Conservation (phyloP, 2,113 vertebrate genomes). For the Triplophysa tibetana region DNA sequence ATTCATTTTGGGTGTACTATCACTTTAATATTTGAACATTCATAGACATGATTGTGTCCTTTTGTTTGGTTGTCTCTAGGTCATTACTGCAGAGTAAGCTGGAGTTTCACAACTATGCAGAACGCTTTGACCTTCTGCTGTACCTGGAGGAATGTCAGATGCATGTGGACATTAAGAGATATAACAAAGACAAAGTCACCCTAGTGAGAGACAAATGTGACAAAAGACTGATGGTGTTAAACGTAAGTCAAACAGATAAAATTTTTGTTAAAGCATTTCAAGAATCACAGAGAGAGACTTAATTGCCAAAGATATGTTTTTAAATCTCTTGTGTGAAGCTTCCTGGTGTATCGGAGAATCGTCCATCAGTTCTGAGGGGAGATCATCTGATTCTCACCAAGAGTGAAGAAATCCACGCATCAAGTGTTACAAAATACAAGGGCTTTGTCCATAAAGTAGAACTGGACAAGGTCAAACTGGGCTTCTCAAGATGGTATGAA, state of each 20-base stretch:
- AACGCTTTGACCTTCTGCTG: conserved; percentile 81
- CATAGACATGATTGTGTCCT: neutral
- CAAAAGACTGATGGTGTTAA: conserved; percentile 74
- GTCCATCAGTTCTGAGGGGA: conserved; percentile 86
- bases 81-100: conserved; percentile 68
- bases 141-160: conserved; percentile 91
- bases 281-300: neutral
- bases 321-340: neutral
- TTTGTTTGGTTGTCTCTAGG: conserved; percentile 52
- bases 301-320: neutral
- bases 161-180: conserved; percentile 84
- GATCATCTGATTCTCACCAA: conserved; percentile 79
- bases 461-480: conserved; percentile 62
- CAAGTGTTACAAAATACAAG: conserved; percentile 16
- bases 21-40: too few species aligned
- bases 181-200: conserved; percentile 76
- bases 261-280: neutral
- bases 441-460: conserved; percentile 70
- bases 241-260: conserved; percentile 66
- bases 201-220: conserved; percentile 70
- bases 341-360: conserved; percentile 85
- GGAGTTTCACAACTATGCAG: conserved; percentile 72
- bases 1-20: too few species aligned
- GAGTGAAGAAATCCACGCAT: conserved; percentile 43
- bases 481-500: conserved; percentile 69